A percentile compares a stretch with the other conserved stretches of the same genome.
Conservation (phyloP, 2,888 invertebrate species). For the Coleophora deauratella region DNA sequence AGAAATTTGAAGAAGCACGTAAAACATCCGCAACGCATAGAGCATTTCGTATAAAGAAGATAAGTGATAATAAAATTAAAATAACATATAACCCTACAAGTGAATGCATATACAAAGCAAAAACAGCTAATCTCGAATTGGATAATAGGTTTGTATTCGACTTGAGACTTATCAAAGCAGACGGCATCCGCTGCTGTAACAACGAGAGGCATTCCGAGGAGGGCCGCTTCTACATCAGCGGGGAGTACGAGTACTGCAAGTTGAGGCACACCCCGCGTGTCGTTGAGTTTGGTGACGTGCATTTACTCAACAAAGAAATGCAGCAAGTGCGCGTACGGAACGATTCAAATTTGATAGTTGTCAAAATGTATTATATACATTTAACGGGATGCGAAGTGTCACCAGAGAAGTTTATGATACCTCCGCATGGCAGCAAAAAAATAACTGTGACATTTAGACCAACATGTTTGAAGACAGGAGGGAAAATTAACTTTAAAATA, state of each 20-base stretch:
- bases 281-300: constrained; percentile 57
- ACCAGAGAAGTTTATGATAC: constrained; percentile 47
- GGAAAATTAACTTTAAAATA: constrained; percentile 37
- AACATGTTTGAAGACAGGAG: constrained; percentile 34
- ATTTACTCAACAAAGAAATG: constrained; percentile 39
- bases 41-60: constrained; percentile 38
- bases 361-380: constrained; percentile 51
- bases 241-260: constrained; percentile 64
- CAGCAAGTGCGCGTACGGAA: constrained; percentile 58
- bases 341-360: constrained; percentile 44
- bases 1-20: constrained; percentile 48
- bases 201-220: constrained; percentile 56
- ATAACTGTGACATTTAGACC: constrained; percentile 43
- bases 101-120: constrained; percentile 54
- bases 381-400: constrained; percentile 46
- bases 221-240: constrained; percentile 71
- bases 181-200: constrained; percentile 47
- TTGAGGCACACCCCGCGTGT: constrained; percentile 60
- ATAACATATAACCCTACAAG: constrained; percentile 50
- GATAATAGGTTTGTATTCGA: constrained; percentile 56
- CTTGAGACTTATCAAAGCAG: constrained; percentile 49
- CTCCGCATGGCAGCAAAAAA: constrained; percentile 41
- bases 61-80: constrained; percentile 33
- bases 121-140: constrained; percentile 17
- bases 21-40: constrained; percentile 60